These are phyloP conservation scores for Choristoneura fumiferana DNA, from an alignment of 1,140 invertebrate species.

Conservation along the genomic window DNA sequence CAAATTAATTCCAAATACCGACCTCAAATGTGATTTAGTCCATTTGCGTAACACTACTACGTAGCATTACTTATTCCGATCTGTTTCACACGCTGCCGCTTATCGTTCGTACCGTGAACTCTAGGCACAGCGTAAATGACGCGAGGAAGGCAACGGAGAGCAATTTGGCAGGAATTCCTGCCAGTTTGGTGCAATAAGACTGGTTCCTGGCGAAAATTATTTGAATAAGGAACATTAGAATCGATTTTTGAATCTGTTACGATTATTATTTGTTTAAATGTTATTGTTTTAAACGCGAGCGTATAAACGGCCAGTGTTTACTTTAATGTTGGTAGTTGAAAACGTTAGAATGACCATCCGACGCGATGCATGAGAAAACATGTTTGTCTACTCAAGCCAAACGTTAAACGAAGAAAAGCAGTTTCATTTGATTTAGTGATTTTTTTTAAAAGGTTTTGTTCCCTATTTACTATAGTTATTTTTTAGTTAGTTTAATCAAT, in stretches of 20 bases:
- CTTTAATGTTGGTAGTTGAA: too few relatives aligned
- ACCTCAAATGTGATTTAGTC: constrained; percentile 13
- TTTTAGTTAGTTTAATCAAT: too few relatives aligned
- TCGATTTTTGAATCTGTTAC: constrained; percentile 10
- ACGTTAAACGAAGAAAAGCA: too few relatives aligned
- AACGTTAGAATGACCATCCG: too few relatives aligned
- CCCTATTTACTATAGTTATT: too few relatives aligned
- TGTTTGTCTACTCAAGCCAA: too few relatives aligned
- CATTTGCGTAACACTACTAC: neutral
- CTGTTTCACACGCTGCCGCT: neutral
- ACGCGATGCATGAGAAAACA: too few relatives aligned
- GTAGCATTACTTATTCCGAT: neutral
- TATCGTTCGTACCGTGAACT: neutral
- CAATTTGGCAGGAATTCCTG: constrained; percentile 65
- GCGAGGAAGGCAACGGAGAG: constrained; percentile 51
- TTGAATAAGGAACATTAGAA: constrained; percentile 24
- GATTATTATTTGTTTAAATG: constrained; percentile 1
- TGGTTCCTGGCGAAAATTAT: constrained; percentile 31
- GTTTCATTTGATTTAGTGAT: too few relatives aligned
- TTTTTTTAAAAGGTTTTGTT: too few relatives aligned
- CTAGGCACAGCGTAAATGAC: constrained; percentile 51
- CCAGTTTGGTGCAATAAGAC: constrained; percentile 29
- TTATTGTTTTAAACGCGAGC: constrained; percentile 3
- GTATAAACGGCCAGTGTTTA: neutral
- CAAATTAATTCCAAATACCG: constrained; percentile 10